Base-by-base conservation (phyloP, 1,140 invertebrate genomes). In the Chionoecetes opilio region DNA sequence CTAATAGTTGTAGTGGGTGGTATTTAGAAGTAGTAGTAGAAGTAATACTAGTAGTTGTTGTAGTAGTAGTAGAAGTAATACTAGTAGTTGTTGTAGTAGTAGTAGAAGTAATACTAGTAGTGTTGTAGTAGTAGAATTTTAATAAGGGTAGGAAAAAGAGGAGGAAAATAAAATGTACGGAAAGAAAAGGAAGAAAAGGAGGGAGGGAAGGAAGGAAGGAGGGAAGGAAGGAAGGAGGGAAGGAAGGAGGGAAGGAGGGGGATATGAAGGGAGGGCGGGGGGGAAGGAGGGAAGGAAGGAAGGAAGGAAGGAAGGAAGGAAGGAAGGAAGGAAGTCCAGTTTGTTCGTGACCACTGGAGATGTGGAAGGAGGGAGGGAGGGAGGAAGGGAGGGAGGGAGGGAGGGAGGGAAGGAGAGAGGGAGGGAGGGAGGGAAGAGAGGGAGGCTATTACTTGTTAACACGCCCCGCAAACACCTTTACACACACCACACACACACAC, bases 191-290 rank as follows among this genome's bases (percentile, higher is more conserved):
- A 29, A 38, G n/a, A 29, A 5, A 26, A 82, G 35, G 35, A 38
- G 38, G 82, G 35, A 29, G 82, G 38, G 63, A 29, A 75, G 53
- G 89, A 91, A 41, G 53, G 8, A 31, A 34, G 31, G 41, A 41
- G 89, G 32, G 41, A 29, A n/a, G 29, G 89, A 29, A 34, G n/a
- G 89, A 31, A n/a, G 53, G 8, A 29, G 38, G 63, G 37, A 29
- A 26, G 53, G 89, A 91, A 41, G 53, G 34, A 38, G 88, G 82
- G 53, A 31, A 34, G 37, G 46, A 82, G 91, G 34, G 29, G 37
- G 91, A 53, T 17, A 31, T 21, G 37, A n/a, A 31, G 91, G 14
- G 29, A 32, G n/a, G 37, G 14, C 29, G 26, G 31, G 91, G n/a
- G 31, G 37, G 46, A n/a, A 92, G 53, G 37, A 41, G 37, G 91